Percentiles rank a stretch among this genome's conserved stretches.
Conservation (phyloP, 2,113 vertebrate genomes). For the Burhinus bistriatus region DNA sequence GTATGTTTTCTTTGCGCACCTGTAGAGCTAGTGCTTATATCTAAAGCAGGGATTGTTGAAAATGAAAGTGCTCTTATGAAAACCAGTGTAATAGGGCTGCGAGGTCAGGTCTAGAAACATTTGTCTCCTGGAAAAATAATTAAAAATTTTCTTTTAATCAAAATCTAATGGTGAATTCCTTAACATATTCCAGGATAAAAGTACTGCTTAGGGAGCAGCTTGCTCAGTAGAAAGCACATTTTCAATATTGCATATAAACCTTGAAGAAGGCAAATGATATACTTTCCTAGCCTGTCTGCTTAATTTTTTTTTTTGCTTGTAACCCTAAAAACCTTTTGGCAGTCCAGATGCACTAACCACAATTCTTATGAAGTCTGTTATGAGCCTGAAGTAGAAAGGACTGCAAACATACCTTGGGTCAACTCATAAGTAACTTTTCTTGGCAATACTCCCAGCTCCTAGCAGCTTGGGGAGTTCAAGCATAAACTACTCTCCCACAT, state of each 20-base stretch:
- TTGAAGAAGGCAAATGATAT: conserved; percentile 58
- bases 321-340: conserved; percentile 58
- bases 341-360: conserved; percentile 59
- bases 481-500: background rate
- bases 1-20: conserved; percentile 4
- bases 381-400: conserved; percentile 66
- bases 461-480: background rate
- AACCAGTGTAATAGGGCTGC: background rate
- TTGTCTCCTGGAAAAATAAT: background rate
- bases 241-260: background rate
- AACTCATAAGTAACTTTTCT: conserved; percentile 46
- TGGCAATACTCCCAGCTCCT: conserved; percentile 41
- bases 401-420: conserved; percentile 17
- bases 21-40: background rate
- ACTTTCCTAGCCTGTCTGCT: conserved; percentile 27
- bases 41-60: background rate
- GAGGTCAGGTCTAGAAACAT: background rate
- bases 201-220: background rate
- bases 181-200: background rate
- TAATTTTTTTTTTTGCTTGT: conserved; percentile 7
- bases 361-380: conserved; percentile 67
- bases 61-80: background rate
- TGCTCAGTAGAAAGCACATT: background rate
- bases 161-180: background rate
- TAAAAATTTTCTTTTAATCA: background rate